Evolutionary conservation across 64 coral and sea anemone genomes (phyloP), one percentile per base, ranked within the genome.

Genomic region (Pachyseris speciosa): DNA sequence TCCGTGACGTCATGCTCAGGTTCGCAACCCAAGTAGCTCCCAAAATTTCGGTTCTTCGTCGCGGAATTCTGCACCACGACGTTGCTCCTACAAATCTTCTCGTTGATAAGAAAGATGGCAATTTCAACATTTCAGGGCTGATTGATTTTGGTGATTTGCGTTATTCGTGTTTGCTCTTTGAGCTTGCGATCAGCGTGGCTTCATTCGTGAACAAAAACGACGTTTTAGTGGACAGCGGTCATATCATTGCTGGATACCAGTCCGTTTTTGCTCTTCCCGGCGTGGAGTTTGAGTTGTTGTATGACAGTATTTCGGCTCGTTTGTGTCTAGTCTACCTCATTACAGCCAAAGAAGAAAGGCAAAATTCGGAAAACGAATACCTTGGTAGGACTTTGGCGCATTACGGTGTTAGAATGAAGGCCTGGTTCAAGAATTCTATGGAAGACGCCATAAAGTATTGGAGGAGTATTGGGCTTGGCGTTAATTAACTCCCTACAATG

Each of bases 91-190:
- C 22, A 0, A 93, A 92, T 57, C 83, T 96, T 9, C 85, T 92
- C 1, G 63, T 84, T 25, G 51, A 53, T 24, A 70, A 11, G 19
- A 66, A 2, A 1, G 16, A 9, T 5, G 61, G 12, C 32, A 81
- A 72, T 24, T 68, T 78, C 50, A 26, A 30, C 22, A 51, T 96
- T 42, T 92, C 89, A 64, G 94, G 94, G 28, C 57, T 96, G 7
- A 60, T 96, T 11, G 94, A 96, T 75, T 96, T 96, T 84, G 84
- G 94, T 73, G 94, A 96, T 27, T 20, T 92, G 29, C 38, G 67
- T 15, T 57, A 83, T 33, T 92, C 94, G 19, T 75, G 86, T 74
- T 41, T 92, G 19, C 74, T 96, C 3, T 74, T 75, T 26, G 94
- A 96, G 34, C 15, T 96, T 7, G 75, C 90, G 32, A 84, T 13